A percentile compares a stretch with the other conserved stretches of the same genome.
Evolutionary conservation across 2,113 vertebrate genomes (phyloP).

Genomic region (Capricornis sumatraensis): DNA sequence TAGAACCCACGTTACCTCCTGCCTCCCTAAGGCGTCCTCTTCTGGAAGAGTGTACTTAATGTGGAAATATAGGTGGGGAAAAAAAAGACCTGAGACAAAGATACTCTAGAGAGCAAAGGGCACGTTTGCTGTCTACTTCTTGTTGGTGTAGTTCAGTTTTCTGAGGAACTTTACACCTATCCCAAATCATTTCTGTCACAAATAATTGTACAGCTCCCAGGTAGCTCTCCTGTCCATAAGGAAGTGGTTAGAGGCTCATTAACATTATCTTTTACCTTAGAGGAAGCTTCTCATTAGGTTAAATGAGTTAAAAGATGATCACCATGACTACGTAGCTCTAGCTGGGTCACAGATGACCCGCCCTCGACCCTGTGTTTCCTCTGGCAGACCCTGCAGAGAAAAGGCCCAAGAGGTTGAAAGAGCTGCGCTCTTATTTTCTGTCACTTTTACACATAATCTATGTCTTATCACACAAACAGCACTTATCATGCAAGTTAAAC

Average conservation of each 20-base stretch:
- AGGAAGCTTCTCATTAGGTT: neutral
- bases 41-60: neutral
- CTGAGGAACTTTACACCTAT: neutral
- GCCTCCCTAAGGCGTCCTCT: neutral
- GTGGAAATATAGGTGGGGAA: neutral
- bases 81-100: neutral
- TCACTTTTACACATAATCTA: neutral
- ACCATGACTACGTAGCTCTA: fast-evolving
- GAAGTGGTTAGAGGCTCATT: neutral
- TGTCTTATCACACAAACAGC: constrained; percentile 43
- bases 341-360: neutral
- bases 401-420: neutral
- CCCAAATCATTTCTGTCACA: neutral
- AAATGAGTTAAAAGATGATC: neutral
- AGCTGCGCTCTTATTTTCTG: neutral
- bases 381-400: neutral
- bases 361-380: neutral
- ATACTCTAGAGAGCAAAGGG: neutral
- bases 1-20: neutral
- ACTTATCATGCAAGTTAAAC: constrained; percentile 41
- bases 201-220: neutral
- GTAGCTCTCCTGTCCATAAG: neutral
- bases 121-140: neutral
- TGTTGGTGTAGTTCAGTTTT: neutral
- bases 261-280: neutral